Evolutionary conservation across 2,888 invertebrate genomes (phyloP), one percentile per base, ranked within the genome.

Genomic region (Drosophila nr. perissopoda): DNA sequence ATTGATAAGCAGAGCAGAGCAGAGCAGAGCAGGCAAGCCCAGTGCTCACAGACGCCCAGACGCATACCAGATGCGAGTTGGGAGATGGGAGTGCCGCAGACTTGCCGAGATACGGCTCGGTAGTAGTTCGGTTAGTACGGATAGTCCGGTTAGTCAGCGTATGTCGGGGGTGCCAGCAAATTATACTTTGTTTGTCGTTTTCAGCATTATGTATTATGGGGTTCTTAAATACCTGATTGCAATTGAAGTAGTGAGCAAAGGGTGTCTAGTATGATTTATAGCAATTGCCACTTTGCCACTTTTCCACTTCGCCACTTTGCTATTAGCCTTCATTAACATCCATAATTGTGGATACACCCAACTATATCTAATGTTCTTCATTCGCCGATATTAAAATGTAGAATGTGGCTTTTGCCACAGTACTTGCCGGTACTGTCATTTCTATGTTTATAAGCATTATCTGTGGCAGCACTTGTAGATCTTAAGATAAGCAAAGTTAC

Each of bases 1-100:
- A 68, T 52, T 79, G 88, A 89, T 87, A 85, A 87, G 73, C 54
- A 18, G 10, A 31, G 38, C 60, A 5, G 38, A 36, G 36, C 40
- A 10, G 54, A 36, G 36, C 59, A 2, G 38, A 36, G 36, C 40
- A 40, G 54, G 27, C 56, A 56, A 38, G 13, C 56, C 49, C 49
- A 49, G 27, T 10, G 27, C 13, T 16, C 36, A 29, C 51, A 34
- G 21, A 21, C 21, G 10, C 11, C 29, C 33, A 33, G 36, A 36
- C 54, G 27, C 34, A 36, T 36, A 8, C 36, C 4, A 54, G 54
- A 34, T 53, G 34, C 10, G 18, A 10, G 52, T 16, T 38, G 36
- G 6, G 25, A 16, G 52, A 25, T 27, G 54, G 25, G 45, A 45
- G 45, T 27, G 36, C n/a, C 54, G n/a, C 54, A 56, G 27, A 56